Conservation (phyloP, 1,140 invertebrate species). For the Metopolophium dirhodum region DNA sequence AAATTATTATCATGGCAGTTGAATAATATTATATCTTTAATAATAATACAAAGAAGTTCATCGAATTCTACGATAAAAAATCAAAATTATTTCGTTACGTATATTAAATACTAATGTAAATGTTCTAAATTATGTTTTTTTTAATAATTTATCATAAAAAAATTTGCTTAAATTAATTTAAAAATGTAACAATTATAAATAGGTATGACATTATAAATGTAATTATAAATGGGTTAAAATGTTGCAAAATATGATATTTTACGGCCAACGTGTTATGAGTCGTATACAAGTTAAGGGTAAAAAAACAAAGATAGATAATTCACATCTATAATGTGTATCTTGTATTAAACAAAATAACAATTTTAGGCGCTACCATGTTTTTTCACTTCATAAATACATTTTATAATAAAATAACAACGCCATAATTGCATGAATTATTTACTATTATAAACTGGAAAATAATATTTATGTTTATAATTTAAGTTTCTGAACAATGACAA, state of each 20-base stretch:
- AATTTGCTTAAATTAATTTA: too few species aligned
- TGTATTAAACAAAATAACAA: not conserved
- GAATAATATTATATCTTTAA: not conserved
- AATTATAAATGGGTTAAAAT: too few species aligned
- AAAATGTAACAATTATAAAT: not conserved
- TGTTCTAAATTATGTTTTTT: too few species aligned
- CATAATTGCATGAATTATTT: not conserved
- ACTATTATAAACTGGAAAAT: not conserved
- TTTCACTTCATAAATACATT: not conserved
- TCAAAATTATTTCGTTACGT: not conserved
- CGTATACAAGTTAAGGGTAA: not conserved
- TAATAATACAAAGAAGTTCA: not conserved
- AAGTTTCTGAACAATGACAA: not conserved
- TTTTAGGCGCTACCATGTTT: not conserved
- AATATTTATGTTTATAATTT: not conserved
- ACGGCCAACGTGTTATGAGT: not conserved
- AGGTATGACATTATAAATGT: too few species aligned
- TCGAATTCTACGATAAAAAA: not conserved
- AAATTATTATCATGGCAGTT: not conserved
- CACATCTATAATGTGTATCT: not conserved
- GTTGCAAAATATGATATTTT: not conserved
- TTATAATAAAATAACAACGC: not conserved
- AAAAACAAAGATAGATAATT: not conserved
- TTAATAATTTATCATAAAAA: too few species aligned
- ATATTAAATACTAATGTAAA: too few species aligned